Evolutionary conservation across 2,113 vertebrate genomes (phyloP).

Genomic region (Dicentrarchus labrax): DNA sequence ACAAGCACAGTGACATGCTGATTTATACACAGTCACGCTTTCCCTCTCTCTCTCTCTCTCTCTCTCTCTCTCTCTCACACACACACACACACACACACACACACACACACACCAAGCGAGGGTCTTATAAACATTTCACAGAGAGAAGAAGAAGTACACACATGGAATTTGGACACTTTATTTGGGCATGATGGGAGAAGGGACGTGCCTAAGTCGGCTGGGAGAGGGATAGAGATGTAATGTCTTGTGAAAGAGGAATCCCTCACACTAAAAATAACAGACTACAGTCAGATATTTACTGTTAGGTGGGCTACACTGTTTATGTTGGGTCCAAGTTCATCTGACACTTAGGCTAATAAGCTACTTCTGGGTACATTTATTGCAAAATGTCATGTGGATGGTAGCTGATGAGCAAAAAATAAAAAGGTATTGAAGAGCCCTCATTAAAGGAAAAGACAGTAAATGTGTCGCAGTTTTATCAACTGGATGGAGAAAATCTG

Average conservation of each 20-base stretch:
- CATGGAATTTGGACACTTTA: constrained; percentile 87
- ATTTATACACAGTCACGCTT: constrained; percentile 16
- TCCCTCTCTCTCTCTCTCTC: too few species aligned
- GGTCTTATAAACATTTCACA: constrained; percentile 84
- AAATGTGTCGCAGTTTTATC: constrained; percentile 12
- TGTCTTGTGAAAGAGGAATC: constrained; percentile 68
- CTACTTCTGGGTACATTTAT: constrained; percentile 16
- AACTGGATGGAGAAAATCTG: background rate
- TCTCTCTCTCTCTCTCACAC: background rate
- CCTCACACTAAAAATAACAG: constrained; percentile 67
- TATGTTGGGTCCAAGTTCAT: constrained; percentile 12
- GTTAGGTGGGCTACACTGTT: constrained; percentile 22
- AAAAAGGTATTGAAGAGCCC: background rate
- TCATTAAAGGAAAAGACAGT: background rate
- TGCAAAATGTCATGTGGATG: background rate
- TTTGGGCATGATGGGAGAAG: constrained; percentile 86
- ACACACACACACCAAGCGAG: constrained; percentile 45
- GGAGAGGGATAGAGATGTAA: constrained; percentile 45
- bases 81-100: background rate
- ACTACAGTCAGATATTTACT: constrained; percentile 49
- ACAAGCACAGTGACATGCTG: constrained; percentile 14
- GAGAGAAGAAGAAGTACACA: constrained; percentile 76
- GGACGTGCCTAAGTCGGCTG: constrained; percentile 42
- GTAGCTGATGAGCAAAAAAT: constrained; percentile 4
- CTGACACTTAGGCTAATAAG: constrained; percentile 26